phyloP scores from a whole-genome alignment of 2,797 vertebrate genomes.

The Chaenodraco wilsoni region DNA sequence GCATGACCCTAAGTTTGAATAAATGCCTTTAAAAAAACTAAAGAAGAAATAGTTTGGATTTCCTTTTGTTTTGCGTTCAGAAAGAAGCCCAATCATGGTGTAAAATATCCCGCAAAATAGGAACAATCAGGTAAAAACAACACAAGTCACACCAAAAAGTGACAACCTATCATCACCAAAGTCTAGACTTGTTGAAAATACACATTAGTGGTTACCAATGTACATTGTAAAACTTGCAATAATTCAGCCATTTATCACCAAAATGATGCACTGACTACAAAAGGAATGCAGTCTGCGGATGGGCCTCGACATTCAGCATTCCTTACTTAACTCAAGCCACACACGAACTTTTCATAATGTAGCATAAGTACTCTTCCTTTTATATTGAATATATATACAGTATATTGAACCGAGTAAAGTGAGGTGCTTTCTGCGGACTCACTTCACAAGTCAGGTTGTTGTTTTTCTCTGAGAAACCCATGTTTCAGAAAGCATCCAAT shows the following conservation, averaged over 20 bases:
- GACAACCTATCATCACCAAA: conserved; percentile 42
- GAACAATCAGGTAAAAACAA: conserved; percentile 1
- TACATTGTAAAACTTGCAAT: conserved; percentile 20
- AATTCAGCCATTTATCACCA: conserved; percentile 15
- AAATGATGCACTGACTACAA: conserved; percentile 10
- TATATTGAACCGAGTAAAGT: background rate
- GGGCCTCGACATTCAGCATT: background rate
- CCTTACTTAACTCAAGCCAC: conserved; percentile 8
- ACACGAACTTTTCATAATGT: background rate
- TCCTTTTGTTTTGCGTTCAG: conserved; percentile 6
- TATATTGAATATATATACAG: background rate
- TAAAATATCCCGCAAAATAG: background rate
- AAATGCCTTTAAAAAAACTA: background rate
- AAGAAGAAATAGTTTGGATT: background rate
- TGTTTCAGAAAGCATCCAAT: background rate
- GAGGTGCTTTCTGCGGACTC: conserved; percentile 6
- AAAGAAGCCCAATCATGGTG: background rate
- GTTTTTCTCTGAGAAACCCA: background rate
- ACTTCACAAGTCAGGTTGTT: conserved; percentile 1
- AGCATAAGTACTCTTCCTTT: background rate
- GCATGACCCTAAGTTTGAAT: background rate
- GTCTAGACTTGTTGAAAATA: conserved; percentile 43
- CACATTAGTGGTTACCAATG: conserved; percentile 16
- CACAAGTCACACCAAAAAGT: background rate
- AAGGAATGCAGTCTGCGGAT: conserved; percentile 10